phyloP scores from a whole-genome alignment of 2,797 vertebrate species.

The Syndactyla subalaris region DNA sequence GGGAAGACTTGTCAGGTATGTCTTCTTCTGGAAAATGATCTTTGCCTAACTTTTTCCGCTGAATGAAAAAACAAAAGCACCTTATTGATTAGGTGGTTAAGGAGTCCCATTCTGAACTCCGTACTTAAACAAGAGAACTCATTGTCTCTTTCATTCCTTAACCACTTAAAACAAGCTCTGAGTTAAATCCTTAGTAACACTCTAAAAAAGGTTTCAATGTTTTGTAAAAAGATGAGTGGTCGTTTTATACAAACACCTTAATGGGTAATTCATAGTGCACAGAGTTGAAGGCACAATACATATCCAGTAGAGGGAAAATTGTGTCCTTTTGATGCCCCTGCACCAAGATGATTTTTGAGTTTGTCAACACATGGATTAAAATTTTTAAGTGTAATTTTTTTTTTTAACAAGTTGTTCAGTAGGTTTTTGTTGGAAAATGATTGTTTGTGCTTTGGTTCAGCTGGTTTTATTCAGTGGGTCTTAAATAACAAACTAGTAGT shows the following conservation, averaged over 20 bases:
- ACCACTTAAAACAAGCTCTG: not conserved
- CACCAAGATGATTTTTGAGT: not conserved
- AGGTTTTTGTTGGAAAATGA: not conserved
- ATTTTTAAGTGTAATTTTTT: not conserved
- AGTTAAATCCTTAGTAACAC: not conserved
- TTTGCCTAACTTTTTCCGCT: not conserved
- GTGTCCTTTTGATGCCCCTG: not conserved
- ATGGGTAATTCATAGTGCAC: not conserved
- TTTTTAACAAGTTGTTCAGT: not conserved
- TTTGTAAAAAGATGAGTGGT: not conserved
- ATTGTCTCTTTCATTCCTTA: not conserved
- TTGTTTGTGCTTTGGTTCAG: not conserved
- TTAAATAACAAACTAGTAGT: not conserved
- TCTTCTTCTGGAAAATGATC: not conserved
- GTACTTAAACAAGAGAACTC: not conserved
- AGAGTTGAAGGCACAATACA: not conserved
- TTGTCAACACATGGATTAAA: not conserved
- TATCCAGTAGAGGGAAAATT: not conserved
- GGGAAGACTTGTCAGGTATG: constrained; percentile 95
- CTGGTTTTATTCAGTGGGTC: not conserved
- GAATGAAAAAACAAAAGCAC: not conserved
- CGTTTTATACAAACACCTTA: not conserved
- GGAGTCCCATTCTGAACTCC: not conserved
- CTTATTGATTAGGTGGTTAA: not conserved
- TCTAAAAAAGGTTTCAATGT: not conserved